Base-by-base conservation (phyloP, 2,797 vertebrate genomes). In the Diplodus puntazzo region DNA sequence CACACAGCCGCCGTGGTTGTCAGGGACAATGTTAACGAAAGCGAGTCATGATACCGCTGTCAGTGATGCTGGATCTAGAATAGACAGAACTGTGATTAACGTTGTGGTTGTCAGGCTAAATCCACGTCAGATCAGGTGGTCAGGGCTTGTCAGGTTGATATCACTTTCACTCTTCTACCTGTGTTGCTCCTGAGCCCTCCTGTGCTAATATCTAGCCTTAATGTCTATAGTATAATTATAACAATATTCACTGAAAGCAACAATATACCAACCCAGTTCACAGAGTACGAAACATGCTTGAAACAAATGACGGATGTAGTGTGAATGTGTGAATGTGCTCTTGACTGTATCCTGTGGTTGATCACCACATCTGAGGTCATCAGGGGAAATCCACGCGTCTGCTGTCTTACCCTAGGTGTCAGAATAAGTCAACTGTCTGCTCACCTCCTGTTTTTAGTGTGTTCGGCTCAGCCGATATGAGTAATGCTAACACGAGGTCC, bases 371-470 rank as follows among this genome's bases (percentile, higher is more conserved):
- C 69, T 68, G 63, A 87, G 61, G 64, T 82, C 82, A 79, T 87
- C 20, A 71, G 91, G 93, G 91, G 91, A 93, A 93, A 84, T 88
- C 92, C 92, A 89, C 18, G 64, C n/a, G 52, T 30, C 79, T 80
- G 53, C 8, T 77, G 16, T 55, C n/a, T 75, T 82, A 25, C 30
- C 23, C 52, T 45, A 62, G 27, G n/a, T 85, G 46, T 79, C 59
- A 65, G 50, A 66, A 46, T 43, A 77, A 81, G 61, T 83, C 64
- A 73, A 27, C 64, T 30, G 60, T 78, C 48, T 81, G 62, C 61
- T 85, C 39, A 21, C 3, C 1, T 7, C 61, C 27, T 90, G 81
- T 81, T 84, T 84, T 75, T 81, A 81, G 82, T 46, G 30, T 65
- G 77, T 80, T 83, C 11, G 88, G 84, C 82, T 83, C 48, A 85